Conservation (phyloP, 2,888 invertebrate genomes). For the Lepas anatifera region DNA sequence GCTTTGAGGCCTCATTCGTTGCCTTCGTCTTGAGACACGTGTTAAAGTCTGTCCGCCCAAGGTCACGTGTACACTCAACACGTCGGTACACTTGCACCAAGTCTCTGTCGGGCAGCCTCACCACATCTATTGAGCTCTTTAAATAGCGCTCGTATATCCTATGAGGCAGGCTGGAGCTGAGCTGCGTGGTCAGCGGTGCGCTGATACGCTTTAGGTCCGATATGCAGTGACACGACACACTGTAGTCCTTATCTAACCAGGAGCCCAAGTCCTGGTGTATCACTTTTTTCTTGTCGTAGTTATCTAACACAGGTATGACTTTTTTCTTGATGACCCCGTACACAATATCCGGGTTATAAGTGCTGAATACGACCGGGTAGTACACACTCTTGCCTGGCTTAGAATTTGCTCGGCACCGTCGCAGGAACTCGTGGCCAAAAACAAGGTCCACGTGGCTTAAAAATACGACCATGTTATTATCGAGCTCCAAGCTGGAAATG, state of each 20-base stretch:
- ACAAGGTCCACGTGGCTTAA: constrained; percentile 21
- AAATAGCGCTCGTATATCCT: not conserved
- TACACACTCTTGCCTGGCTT: constrained; percentile 16
- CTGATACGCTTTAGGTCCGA: not conserved
- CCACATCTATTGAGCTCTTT: not conserved
- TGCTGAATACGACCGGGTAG: constrained; percentile 20
- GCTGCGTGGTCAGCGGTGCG: too few relatives aligned
- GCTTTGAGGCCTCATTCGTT: not conserved
- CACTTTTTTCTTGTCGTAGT: not conserved
- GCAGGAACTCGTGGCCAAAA: constrained; percentile 17
- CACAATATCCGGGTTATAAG: constrained; percentile 20
- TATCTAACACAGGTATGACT: constrained; percentile 5
- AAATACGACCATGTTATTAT: constrained; percentile 15
- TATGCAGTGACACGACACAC: not conserved
- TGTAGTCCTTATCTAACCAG: not conserved
- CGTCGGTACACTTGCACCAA: not conserved
- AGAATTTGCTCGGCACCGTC: constrained; percentile 19
- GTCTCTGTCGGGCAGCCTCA: not conserved
- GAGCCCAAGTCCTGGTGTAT: not conserved
- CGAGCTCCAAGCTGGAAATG: not conserved
- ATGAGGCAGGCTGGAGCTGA: not conserved
- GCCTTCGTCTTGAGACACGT: not conserved
- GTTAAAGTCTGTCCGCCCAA: not conserved
- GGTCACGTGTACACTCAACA: not conserved
- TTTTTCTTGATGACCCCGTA: constrained; percentile 15